Evolutionary conservation across 2,888 invertebrate genomes (phyloP), one percentile per base, ranked within the genome.

Genomic region (Cheilosia impressa): DNA sequence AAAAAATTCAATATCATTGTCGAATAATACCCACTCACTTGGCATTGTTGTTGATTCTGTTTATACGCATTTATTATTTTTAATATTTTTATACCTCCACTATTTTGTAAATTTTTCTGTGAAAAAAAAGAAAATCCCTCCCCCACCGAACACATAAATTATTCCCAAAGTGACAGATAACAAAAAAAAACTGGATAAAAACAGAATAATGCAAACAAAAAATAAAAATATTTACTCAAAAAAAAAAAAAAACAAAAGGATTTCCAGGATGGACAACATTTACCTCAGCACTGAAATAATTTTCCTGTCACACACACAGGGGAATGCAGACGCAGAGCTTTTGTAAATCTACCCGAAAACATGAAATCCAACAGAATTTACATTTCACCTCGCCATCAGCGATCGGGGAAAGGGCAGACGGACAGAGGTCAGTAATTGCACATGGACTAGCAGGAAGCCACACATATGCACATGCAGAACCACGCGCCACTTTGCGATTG

Each of bases 241-340:
- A 71, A 76, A 76, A 15, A 27, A 31, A 24, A 27, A 27, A 27
- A 60, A 53, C 43, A 79, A 68, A 55, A 38, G 24, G 22, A 63
- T 15, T 4, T 41, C 6, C 53, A 71, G 43, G 41, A 69, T 55
- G 62, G 45, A 71, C 57, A 69, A 38, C 52, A 73, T 75, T 65
- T 69, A 69, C 79, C 79, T 79, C 84, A 58, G 58, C 53, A 68
- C 19, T 78, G 62, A 69, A 79, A 84, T 84, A 84, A 84, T 79
- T 79, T 75, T 47, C 63, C 84, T 84, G 79, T 69, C 79, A 84
- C 34, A 63, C 78, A 63, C 73, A 65, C 66, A n/a, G 34, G 60
- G 53, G 60, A 41, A 41, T 45, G 27, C 4, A 38, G 24, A 41
- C 24, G 47, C 63, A 58, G 57, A 63, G 69, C 34, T 58, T 45